A percentile compares a stretch with the other conserved stretches of the same genome.
These are phyloP conservation scores for Leuciscus waleckii DNA, from an alignment of 2,797 vertebrate species.

Conservation along the genomic window DNA sequence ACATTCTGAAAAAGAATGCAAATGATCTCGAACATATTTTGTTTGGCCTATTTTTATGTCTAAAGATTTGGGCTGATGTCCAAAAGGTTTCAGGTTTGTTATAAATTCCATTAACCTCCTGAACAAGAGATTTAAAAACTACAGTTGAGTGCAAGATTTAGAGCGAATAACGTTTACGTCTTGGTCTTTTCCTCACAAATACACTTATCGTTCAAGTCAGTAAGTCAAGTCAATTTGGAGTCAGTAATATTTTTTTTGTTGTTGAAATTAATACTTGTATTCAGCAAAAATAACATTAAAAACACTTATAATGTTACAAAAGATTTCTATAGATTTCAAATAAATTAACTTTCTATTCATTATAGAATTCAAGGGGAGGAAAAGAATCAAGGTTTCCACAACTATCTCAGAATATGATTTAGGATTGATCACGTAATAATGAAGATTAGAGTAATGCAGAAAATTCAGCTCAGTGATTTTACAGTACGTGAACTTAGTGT, in stretches of 20 bases:
- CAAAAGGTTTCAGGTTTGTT: neutral
- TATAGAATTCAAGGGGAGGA: too few species aligned
- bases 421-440: neutral
- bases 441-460: neutral
- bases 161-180: neutral
- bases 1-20: neutral
- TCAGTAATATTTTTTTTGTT: neutral
- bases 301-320: too few species aligned
- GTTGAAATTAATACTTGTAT: neutral
- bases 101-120: neutral
- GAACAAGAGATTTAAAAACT: neutral
- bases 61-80: neutral
- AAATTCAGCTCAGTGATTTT: neutral
- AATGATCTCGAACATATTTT: neutral
- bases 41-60: neutral
- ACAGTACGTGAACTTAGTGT: too few species aligned
- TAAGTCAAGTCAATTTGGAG: neutral
- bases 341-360: too few species aligned
- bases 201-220: neutral
- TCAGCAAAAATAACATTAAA: neutral
- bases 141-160: neutral
- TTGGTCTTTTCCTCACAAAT: neutral
- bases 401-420: neutral
- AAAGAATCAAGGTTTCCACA: neutral
- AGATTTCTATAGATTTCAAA: too few species aligned